Percentiles rank a stretch among this genome's conserved stretches.
phyloP scores from a whole-genome alignment of 2,797 vertebrate species.

The Cuniculus paca region DNA sequence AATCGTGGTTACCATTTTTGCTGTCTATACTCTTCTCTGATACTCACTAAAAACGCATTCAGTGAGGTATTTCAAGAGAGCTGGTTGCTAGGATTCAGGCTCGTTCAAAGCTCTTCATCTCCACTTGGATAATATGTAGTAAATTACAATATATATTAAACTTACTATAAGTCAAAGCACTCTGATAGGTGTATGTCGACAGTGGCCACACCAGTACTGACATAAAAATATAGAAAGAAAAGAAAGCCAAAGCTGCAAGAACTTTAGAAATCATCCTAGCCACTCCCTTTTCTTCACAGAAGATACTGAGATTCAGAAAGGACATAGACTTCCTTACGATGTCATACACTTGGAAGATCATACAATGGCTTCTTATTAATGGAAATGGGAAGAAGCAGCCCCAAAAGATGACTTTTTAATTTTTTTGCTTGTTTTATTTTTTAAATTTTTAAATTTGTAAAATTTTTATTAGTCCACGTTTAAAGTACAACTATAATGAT shows the following conservation, averaged over 20 bases:
- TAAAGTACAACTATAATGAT: background rate
- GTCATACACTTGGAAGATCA: background rate
- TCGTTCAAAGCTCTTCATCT: conserved; percentile 62
- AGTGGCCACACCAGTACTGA: background rate
- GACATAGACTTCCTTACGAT: conserved; percentile 13
- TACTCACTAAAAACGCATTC: conserved; percentile 21
- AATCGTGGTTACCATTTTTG: conserved; percentile 70
- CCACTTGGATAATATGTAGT: conserved; percentile 32
- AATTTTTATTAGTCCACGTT: background rate
- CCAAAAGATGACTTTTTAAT: background rate
- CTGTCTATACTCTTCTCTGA: conserved; percentile 53
- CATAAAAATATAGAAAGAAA: conserved; percentile 39
- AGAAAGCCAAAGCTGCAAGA: conserved; percentile 24
- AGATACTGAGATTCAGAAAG: conserved; percentile 25
- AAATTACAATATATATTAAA: conserved; percentile 47
- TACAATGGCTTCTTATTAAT: conserved; percentile 39
- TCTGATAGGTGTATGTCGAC: conserved; percentile 17
- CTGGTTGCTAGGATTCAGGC: conserved; percentile 73
- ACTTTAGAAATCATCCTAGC: background rate
- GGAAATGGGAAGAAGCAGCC: conserved; percentile 21
- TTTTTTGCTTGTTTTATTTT: background rate
- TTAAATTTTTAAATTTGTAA: background rate
- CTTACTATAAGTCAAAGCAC: conserved; percentile 24
- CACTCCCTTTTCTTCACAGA: conserved; percentile 5
- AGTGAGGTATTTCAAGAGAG: conserved; percentile 62